These are phyloP conservation scores for Rousettus madagascariensis DNA, from an alignment of 2,797 vertebrate genomes.

Conservation along the genomic window DNA sequence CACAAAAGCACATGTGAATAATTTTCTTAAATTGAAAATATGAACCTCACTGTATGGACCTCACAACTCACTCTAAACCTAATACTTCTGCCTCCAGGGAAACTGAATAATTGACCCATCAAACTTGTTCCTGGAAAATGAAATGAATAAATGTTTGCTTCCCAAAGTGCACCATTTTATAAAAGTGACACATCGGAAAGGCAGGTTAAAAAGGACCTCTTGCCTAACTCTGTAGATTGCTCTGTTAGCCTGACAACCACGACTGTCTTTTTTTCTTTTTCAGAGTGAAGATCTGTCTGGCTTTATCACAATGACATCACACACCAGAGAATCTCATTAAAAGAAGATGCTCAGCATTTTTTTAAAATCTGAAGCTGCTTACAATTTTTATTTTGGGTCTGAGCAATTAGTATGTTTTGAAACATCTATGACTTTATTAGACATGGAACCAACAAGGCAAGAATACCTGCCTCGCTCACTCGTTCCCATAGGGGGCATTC, in stretches of 20 bases:
- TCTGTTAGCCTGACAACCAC: background rate
- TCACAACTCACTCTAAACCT: background rate
- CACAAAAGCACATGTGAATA: background rate
- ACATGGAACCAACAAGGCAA: conserved; percentile 71
- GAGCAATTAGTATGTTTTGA: conserved; percentile 53
- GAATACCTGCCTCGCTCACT: conserved; percentile 71
- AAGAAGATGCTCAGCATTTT: conserved; percentile 76
- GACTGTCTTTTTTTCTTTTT: conserved; percentile 70
- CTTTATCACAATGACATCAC: conserved; percentile 73
- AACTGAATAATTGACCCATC: background rate
- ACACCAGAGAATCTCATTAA: conserved; percentile 73
- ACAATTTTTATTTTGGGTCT: conserved; percentile 76
- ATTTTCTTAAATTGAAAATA: background rate
- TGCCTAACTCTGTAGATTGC: background rate
- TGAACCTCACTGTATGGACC: background rate
- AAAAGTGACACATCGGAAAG: background rate
- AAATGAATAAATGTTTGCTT: too few species aligned
- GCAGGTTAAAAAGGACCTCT: background rate
- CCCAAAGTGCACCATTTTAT: background rate
- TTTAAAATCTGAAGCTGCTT: conserved; percentile 83
- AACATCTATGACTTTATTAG: conserved; percentile 73
- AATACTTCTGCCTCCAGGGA: background rate
- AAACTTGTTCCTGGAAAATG: background rate
- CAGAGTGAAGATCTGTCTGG: conserved; percentile 84
- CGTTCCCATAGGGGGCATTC: conserved; percentile 69